phyloP scores from a whole-genome alignment of 2,113 vertebrate species.

The Istiophorus platypterus region DNA sequence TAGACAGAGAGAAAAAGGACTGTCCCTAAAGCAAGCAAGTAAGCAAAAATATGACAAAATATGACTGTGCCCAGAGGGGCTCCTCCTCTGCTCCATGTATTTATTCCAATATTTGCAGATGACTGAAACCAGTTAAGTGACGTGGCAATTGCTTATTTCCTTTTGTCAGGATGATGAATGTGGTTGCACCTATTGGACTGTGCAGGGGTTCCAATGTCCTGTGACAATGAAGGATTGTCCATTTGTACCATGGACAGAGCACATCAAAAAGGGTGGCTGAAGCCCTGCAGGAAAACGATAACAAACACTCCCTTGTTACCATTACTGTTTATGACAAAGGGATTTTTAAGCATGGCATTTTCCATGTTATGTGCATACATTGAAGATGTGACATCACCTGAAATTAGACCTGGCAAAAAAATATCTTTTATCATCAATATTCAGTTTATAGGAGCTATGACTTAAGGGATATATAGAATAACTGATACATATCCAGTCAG shows the following conservation, averaged over 20 bases:
- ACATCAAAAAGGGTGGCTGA: constrained; percentile 76
- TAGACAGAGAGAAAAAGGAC: constrained; percentile 55
- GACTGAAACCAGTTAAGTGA: constrained; percentile 81
- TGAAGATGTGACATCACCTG: constrained; percentile 24
- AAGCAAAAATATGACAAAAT: constrained; percentile 82
- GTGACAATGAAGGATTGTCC: constrained; percentile 82
- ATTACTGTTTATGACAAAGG: constrained; percentile 56
- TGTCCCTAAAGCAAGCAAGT: constrained; percentile 76
- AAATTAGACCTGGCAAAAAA: background rate
- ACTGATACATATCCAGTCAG: background rate
- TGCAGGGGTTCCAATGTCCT: constrained; percentile 72
- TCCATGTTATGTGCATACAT: constrained; percentile 26
- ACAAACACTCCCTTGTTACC: constrained; percentile 72
- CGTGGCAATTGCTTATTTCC: constrained; percentile 83
- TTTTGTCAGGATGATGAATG: constrained; percentile 83
- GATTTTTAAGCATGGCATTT: constrained; percentile 49
- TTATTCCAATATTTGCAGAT: constrained; percentile 83
- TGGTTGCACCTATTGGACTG: constrained; percentile 74
- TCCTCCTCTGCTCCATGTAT: constrained; percentile 63
- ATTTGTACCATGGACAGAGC: constrained; percentile 78
- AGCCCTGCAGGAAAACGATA: constrained; percentile 72
- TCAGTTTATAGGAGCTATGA: constrained; percentile 7
- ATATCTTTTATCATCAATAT: constrained; percentile 22
- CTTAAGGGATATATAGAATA: background rate
- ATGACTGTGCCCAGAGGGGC: constrained; percentile 68